Base-by-base conservation (phyloP, 2,888 invertebrate species). In the Eurois occulta region DNA sequence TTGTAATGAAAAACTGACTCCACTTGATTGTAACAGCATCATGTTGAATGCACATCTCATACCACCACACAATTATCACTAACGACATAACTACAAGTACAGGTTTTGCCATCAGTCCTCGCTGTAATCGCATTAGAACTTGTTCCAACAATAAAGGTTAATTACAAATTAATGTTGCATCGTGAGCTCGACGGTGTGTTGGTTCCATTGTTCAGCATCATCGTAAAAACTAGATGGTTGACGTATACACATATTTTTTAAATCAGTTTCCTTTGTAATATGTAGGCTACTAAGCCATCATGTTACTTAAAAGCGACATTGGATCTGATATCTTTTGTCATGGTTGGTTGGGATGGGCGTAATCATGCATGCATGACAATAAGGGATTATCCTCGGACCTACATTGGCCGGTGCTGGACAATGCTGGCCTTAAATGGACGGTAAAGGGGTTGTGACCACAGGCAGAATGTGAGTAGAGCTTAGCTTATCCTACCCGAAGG, bases 91-190 rank as follows among this genome's bases (percentile, higher is more conserved):
- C 48, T 43, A 68, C 38, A 78, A 38, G 41, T 35, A 68, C 58
- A 73, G 62, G 75, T 75, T 74, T 80, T 85, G 82, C 75, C 72
- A 71, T 65, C 55, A 66, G n/a, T 73, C 46, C 43, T 71, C 43
- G 75, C 69, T 76, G 72, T 75, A 85, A 78, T 87, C 87, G 65
- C 85, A 84, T 86, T 87, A 87, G 65, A 78, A 84, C 77, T 78
- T 41, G 73, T 72, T 87, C 35, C 48, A 78, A 85, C 87, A 87
- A 87, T 85, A 85, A 87, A 85, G 76, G 80, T 87, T 86, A 87
- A 81, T 86, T 81, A 55, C 75, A 64, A 85, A 78, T 76, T 75
- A 81, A 85, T 81, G 81, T 80, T 84, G 85, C 75, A 64, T 73
- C 85, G 60, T 75, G 75, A 75, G 84, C 70, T 83, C 46, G 16